Percentiles rank a stretch among this genome's conserved stretches.
Evolutionary conservation across 2,797 vertebrate genomes (phyloP).

Genomic region (Lepus townsendii): DNA sequence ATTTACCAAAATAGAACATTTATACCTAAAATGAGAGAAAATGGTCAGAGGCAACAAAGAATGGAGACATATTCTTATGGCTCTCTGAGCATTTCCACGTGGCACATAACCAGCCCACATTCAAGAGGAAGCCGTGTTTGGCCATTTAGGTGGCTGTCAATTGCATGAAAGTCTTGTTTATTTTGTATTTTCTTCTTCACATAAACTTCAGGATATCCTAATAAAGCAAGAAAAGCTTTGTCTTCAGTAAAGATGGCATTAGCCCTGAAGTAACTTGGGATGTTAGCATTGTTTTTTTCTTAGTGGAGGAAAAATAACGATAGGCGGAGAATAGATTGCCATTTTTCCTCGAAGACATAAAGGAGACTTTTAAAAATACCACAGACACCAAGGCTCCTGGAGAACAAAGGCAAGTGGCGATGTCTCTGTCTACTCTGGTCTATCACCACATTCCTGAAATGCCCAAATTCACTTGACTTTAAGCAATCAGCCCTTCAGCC

Average conservation of each 20-base stretch:
- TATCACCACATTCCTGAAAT: constrained; percentile 49
- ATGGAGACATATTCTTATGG: not conserved
- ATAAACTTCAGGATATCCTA: constrained; percentile 35
- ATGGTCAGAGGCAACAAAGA: constrained; percentile 43
- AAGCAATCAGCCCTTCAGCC: not conserved
- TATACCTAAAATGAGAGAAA: constrained; percentile 59
- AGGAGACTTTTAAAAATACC: constrained; percentile 24
- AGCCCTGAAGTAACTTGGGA: not conserved
- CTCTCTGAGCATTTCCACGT: not conserved
- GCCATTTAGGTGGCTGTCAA: not conserved
- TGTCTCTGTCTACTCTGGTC: not conserved
- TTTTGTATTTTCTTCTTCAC: constrained; percentile 38
- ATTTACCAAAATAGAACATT: constrained; percentile 57
- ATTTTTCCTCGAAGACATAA: constrained; percentile 32
- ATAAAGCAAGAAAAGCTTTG: constrained; percentile 46
- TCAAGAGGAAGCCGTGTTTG: not conserved
- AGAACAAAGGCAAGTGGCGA: constrained; percentile 9
- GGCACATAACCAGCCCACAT: not conserved
- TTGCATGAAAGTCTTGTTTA: constrained; percentile 13
- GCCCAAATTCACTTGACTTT: constrained; percentile 18
- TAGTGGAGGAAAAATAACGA: not conserved
- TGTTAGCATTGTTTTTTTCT: not conserved
- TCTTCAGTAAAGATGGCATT: constrained; percentile 22
- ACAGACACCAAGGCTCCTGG: not conserved
- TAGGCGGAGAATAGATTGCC: not conserved